These are phyloP conservation scores for Apostichopus leukothele DNA, from an alignment of 53 echinoderm and acorn worm genomes.

Conservation along the genomic window DNA sequence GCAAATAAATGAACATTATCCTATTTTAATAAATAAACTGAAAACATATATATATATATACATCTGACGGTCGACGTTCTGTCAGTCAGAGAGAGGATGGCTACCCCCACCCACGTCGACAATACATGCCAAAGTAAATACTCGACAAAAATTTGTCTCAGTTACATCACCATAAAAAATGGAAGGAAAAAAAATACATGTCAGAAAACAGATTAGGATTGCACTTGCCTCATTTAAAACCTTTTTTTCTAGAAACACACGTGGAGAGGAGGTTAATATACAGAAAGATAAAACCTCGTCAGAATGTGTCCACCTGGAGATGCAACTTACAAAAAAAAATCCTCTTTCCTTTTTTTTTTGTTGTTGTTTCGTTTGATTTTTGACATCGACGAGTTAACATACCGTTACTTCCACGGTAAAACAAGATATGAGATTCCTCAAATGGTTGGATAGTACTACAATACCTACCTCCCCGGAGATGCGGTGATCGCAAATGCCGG, in stretches of 20 bases:
- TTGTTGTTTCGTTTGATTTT: neutral
- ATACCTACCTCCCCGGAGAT: neutral
- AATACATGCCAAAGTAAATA: neutral
- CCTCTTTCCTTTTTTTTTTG: neutral
- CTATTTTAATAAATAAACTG: no score
- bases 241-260: neutral
- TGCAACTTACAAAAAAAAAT: neutral
- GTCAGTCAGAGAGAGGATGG: neutral
- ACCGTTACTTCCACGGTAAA: neutral
- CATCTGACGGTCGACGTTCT: neutral
- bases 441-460: neutral
- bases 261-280: neutral
- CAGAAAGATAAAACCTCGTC: neutral
- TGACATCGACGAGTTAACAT: neutral
- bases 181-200: no score
- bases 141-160: neutral
- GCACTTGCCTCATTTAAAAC: no score
- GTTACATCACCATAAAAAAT: no score
- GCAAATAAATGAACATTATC: no score
- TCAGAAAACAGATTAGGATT: no score
- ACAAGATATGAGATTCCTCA: neutral
- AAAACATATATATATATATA: no score
- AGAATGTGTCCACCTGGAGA: conserved; percentile 14
- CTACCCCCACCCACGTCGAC: neutral
- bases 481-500: neutral